Percentiles rank a stretch among this genome's conserved stretches.
phyloP scores from a whole-genome alignment of 2,888 invertebrate species.

The Eupithecia abbreviata region DNA sequence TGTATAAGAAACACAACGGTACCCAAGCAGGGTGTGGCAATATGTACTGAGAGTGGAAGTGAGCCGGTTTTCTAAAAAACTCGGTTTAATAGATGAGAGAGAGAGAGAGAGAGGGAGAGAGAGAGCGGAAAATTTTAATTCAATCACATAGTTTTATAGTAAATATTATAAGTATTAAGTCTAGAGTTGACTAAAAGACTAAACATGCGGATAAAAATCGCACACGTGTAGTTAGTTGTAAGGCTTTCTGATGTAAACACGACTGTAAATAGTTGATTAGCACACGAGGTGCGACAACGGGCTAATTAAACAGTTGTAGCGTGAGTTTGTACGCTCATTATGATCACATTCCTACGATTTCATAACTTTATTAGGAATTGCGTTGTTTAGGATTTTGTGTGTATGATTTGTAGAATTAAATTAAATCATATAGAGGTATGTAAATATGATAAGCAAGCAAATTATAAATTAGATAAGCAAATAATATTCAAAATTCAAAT shows the following conservation, averaged over 20 bases:
- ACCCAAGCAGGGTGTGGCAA: too few relatives aligned
- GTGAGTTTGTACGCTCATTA: slow-evolving; percentile 8
- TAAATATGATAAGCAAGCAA: too few relatives aligned
- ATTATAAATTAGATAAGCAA: too few relatives aligned
- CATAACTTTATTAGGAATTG: background rate
- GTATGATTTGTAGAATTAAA: slow-evolving; percentile 1
- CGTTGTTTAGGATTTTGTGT: background rate
- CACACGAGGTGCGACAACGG: background rate
- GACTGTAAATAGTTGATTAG: slow-evolving; percentile 5
- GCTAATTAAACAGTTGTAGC: slow-evolving; percentile 4
- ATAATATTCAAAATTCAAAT: too few relatives aligned
- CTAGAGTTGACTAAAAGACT: background rate
- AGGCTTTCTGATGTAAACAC: background rate
- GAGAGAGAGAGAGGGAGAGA: too few relatives aligned
- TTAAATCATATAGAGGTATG: background rate
- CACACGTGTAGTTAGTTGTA: background rate
- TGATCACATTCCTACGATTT: background rate
- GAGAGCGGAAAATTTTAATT: too few relatives aligned
- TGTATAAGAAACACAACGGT: too few relatives aligned
- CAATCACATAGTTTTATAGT: too few relatives aligned
- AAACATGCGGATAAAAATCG: background rate
- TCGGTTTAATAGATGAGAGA: too few relatives aligned
- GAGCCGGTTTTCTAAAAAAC: too few relatives aligned
- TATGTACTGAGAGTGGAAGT: too few relatives aligned
- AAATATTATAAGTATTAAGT: too few relatives aligned